Percentiles rank a stretch among this genome's conserved stretches.
Conservation (phyloP, 2,113 vertebrate genomes). For the Lucifuga dentata region DNA sequence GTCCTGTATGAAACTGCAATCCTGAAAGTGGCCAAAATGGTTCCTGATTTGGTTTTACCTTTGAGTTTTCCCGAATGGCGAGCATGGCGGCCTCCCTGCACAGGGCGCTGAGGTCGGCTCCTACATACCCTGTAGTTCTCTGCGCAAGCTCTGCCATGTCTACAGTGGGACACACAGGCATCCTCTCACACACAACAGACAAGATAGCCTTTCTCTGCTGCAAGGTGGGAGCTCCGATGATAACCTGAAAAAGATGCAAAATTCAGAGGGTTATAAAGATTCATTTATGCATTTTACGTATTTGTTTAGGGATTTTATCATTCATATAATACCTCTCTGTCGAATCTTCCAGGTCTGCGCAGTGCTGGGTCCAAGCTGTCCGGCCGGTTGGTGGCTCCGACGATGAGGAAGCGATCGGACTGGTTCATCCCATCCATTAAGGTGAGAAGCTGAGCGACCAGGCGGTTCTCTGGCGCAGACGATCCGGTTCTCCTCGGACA, state of each 20-base stretch:
- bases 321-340: conserved; percentile 90
- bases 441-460: conserved; percentile 93
- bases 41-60: conserved; percentile 74
- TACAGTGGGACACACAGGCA: conserved; percentile 83
- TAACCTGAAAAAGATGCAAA: conserved; percentile 75
- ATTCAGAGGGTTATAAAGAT: neutral
- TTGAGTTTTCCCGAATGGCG: conserved; percentile 81
- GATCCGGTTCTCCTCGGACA: conserved; percentile 86
- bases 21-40: too few relatives aligned
- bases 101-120: conserved; percentile 92
- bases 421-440: conserved; percentile 88
- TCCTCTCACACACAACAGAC: conserved; percentile 82
- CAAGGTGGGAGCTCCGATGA: conserved; percentile 90
- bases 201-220: conserved; percentile 89
- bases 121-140: conserved; percentile 91
- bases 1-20: too few relatives aligned
- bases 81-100: conserved; percentile 93
- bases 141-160: conserved; percentile 86
- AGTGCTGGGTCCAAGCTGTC: conserved; percentile 91
- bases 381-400: conserved; percentile 91
- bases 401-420: conserved; percentile 82
- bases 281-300: neutral
- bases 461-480: conserved; percentile 85
- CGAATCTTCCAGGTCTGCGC: conserved; percentile 92
- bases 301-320: neutral